Evolutionary conservation across 2,797 vertebrate genomes (phyloP).

Genomic region (Argya squamiceps): DNA sequence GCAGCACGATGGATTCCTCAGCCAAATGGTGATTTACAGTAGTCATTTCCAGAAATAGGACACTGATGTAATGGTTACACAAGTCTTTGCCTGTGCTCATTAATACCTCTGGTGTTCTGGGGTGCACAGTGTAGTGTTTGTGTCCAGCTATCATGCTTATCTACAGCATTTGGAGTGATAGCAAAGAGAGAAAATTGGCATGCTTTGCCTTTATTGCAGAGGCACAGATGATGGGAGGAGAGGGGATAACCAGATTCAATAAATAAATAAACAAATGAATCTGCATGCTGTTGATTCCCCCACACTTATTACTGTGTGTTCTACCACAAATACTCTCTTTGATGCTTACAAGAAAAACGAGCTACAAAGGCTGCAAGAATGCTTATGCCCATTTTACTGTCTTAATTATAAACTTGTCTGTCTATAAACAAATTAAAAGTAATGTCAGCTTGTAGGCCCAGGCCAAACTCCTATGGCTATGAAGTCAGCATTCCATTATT

Average conservation of each 20-base stretch:
- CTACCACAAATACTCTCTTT: slow-evolving; percentile 35
- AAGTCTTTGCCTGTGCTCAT: neutral
- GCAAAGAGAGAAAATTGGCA: neutral
- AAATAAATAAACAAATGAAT: neutral
- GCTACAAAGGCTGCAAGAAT: neutral
- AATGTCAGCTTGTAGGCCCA: neutral
- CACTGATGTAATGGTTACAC: neutral
- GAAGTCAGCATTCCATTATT: neutral
- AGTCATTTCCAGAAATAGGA: neutral
- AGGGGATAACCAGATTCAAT: neutral
- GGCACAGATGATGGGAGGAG: neutral
- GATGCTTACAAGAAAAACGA: slow-evolving; percentile 23
- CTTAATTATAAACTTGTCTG: slow-evolving; percentile 25
- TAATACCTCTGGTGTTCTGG: neutral
- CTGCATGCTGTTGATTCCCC: neutral
- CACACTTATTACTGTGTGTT: neutral
- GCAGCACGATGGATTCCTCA: neutral
- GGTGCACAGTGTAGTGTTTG: neutral
- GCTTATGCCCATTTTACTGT: neutral
- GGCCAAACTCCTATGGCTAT: neutral
- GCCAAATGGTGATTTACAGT: neutral
- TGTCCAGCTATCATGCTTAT: neutral
- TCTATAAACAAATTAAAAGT: slow-evolving; percentile 19
- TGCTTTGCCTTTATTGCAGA: neutral
- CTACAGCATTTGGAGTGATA: neutral